These are phyloP conservation scores for Choreutis nemorana DNA, from an alignment of 2,888 invertebrate genomes.

Conservation along the genomic window DNA sequence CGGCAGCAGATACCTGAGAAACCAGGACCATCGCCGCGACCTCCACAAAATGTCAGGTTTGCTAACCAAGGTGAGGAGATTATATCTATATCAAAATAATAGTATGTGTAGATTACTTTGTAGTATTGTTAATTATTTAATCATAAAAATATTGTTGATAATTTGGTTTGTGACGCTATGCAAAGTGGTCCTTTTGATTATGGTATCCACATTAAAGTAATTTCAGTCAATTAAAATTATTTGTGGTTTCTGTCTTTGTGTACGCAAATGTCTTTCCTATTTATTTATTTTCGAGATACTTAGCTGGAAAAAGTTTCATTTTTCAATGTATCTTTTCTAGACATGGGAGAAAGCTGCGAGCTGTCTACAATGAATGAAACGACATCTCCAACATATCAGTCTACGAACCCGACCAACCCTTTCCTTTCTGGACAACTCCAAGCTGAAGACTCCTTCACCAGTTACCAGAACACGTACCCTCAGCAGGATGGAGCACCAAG, in stretches of 20 bases:
- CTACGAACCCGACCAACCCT: slow-evolving; percentile 66
- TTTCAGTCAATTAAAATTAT: no score
- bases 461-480: slow-evolving; percentile 57
- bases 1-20: slow-evolving; percentile 80
- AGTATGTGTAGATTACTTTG: no score
- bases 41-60: slow-evolving; percentile 62
- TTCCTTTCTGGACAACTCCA: slow-evolving; percentile 50
- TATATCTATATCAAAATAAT: neutral
- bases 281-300: no score
- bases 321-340: slow-evolving; percentile 11
- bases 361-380: slow-evolving; percentile 66
- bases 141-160: neutral
- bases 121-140: no score
- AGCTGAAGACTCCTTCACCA: slow-evolving; percentile 66
- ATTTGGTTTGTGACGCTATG: neutral
- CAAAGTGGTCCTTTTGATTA: no score
- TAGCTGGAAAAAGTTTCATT: no score
- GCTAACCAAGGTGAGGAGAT: slow-evolving; percentile 51
- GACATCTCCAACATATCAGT: slow-evolving; percentile 52
- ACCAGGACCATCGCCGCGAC: slow-evolving; percentile 51
- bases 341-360: slow-evolving; percentile 66
- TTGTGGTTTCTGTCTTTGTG: no score
- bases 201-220: no score
- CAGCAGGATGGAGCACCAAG: slow-evolving; percentile 58
- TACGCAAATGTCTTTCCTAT: neutral